These are phyloP conservation scores for Tenualosa ilisha DNA, from an alignment of 2,797 vertebrate genomes.

Conservation along the genomic window DNA sequence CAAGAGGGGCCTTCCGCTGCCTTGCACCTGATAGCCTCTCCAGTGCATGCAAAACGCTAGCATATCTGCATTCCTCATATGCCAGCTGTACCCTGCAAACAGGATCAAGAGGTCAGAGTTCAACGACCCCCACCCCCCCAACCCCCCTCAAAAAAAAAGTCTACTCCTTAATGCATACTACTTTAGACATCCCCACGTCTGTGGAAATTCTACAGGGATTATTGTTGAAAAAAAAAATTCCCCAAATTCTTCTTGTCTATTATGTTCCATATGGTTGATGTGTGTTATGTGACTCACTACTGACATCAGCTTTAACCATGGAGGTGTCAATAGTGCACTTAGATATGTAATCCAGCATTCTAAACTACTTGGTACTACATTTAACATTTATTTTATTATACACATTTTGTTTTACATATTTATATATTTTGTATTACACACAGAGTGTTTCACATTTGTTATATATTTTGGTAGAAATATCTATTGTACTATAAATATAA, in stretches of 20 bases:
- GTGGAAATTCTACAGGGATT: neutral
- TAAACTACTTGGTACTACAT: too few species aligned
- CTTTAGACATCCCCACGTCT: neutral
- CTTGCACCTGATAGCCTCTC: neutral
- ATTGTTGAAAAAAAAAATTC: neutral
- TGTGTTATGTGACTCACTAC: neutral
- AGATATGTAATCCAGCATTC: too few species aligned
- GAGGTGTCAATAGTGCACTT: neutral
- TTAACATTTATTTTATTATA: too few species aligned
- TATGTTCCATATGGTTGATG: neutral
- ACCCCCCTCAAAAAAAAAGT: too few species aligned
- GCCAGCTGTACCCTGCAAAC: conserved; percentile 28
- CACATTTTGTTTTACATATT: too few species aligned
- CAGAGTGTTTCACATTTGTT: too few species aligned
- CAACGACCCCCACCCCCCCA: too few species aligned
- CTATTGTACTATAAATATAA: too few species aligned
- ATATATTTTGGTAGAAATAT: too few species aligned
- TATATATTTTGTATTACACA: too few species aligned
- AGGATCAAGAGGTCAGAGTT: conserved; percentile 7
- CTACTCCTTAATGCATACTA: neutral
- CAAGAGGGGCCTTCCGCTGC: conserved; percentile 18
- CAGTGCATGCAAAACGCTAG: neutral
- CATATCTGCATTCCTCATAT: conserved; percentile 2
- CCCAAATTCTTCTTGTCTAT: neutral
- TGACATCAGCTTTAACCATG: neutral